Evolutionary conservation across 2,888 invertebrate genomes (phyloP).

Genomic region (Gymnoscelis rufifasciata): DNA sequence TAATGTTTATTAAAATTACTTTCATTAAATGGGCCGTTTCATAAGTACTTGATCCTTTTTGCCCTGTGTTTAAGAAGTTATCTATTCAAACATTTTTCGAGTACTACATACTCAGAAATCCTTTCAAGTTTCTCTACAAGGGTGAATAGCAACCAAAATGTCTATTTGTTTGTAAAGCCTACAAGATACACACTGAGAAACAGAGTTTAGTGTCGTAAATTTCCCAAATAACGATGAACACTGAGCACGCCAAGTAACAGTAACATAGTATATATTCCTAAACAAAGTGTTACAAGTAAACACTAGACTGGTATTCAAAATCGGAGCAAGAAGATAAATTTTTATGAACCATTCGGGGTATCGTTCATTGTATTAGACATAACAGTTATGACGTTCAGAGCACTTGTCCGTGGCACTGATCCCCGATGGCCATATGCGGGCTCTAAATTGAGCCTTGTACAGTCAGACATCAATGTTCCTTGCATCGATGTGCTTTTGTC

Average conservation of each 20-base stretch:
- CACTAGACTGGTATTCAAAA: conserved; percentile 35
- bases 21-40: conserved; percentile 28
- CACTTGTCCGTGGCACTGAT: conserved; percentile 42
- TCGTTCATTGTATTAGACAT: conserved; percentile 44
- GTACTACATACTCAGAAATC: conserved; percentile 14
- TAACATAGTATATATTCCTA: conserved; percentile 30
- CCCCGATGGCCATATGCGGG: conserved; percentile 62
- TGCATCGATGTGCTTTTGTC: conserved; percentile 70
- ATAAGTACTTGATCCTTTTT: conserved; percentile 29
- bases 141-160: conserved; percentile 16
- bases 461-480: conserved; percentile 63
- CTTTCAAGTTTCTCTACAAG: conserved; percentile 18
- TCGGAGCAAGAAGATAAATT: conserved; percentile 42
- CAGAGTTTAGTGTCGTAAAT: conserved; percentile 18
- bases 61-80: conserved; percentile 23
- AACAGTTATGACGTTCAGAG: conserved; percentile 39
- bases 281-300: conserved; percentile 34
- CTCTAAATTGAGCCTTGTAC: conserved; percentile 61
- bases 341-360: conserved; percentile 43
- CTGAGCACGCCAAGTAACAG: conserved; percentile 33
- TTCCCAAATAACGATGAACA: conserved; percentile 27
- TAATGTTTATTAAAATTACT: conserved; percentile 26
- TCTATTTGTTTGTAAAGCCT: conserved; percentile 17
- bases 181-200: conserved; percentile 19
- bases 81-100: conserved; percentile 21